Conservation (phyloP, 2,113 vertebrate genomes). For the Rhineura floridana region DNA sequence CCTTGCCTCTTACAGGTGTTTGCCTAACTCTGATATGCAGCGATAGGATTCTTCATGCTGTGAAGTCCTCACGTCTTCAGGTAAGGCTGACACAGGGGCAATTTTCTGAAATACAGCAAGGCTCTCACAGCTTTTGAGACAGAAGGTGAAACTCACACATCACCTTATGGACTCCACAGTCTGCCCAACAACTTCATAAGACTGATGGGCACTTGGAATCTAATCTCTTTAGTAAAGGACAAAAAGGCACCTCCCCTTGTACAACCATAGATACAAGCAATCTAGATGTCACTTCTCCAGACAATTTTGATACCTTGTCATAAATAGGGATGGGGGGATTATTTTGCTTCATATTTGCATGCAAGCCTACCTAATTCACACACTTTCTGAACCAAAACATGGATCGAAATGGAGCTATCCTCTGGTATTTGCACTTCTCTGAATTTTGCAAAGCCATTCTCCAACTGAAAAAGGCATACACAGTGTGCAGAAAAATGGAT, state of each 20-base stretch:
- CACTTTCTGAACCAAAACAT: too few relatives aligned
- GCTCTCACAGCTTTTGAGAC: not conserved
- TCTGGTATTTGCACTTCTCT: too few relatives aligned
- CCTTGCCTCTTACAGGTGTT: not conserved
- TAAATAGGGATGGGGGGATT: too few relatives aligned
- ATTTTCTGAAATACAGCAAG: not conserved
- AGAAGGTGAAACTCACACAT: not conserved
- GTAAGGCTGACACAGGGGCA: not conserved
- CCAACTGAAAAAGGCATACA: too few relatives aligned
- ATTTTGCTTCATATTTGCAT: too few relatives aligned
- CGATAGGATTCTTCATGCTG: not conserved
- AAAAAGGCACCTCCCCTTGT: constrained; percentile 3
- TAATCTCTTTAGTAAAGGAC: constrained; percentile 33
- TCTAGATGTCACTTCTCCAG: constrained; percentile 60
- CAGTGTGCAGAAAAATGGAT: too few relatives aligned
- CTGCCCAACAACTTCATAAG: not conserved
- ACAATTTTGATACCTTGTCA: constrained; percentile 49
- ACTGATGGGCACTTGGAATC: constrained; percentile 29
- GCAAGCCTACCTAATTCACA: too few relatives aligned
- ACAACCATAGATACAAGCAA: constrained; percentile 44
- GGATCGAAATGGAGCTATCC: too few relatives aligned
- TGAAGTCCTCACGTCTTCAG: not conserved
- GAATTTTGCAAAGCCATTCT: too few relatives aligned
- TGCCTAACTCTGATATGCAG: not conserved
- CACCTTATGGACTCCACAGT: not conserved